A percentile compares a stretch with the other conserved stretches of the same genome.
These are phyloP conservation scores for Eurytoma adleriae DNA, from an alignment of 2,888 invertebrate species.

Conservation along the genomic window DNA sequence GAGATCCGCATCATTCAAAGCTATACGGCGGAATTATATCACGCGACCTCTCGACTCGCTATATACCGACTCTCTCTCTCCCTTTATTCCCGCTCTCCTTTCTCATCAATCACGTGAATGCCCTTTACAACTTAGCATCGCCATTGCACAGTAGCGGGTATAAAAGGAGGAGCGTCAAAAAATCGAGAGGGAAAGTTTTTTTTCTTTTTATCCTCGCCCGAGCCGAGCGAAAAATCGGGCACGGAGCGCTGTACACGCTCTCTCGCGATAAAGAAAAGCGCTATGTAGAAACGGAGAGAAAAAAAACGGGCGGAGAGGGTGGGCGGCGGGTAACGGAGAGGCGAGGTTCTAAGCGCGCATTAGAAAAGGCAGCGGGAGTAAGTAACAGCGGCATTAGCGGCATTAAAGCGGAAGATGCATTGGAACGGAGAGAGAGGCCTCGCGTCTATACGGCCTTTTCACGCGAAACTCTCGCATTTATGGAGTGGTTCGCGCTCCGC, in stretches of 20 bases:
- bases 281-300: not conserved
- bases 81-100: not conserved
- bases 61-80: too few species aligned
- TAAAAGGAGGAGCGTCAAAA: not conserved
- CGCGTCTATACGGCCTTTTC: constrained; percentile 1
- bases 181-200: not conserved
- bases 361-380: constrained; percentile 26
- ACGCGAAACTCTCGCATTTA: constrained; percentile 8
- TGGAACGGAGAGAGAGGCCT: not conserved
- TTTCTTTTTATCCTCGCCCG: not conserved
- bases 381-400: not conserved
- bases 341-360: constrained; percentile 18
- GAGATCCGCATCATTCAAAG: constrained; percentile 29
- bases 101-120: constrained; percentile 30
- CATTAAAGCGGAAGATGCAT: constrained; percentile 29
- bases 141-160: not conserved
- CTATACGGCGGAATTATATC: constrained; percentile 6
- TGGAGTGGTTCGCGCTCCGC: not conserved
- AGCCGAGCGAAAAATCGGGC: constrained; percentile 8
- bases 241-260: not conserved
- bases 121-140: constrained; percentile 14
- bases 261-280: not conserved
- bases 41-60: too few species aligned
- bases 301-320: not conserved
- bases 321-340: not conserved